A percentile compares a stretch with the other conserved stretches of the same genome.
phyloP scores from a whole-genome alignment of 2,113 vertebrate species.

The Nycticryphes semicollaris region DNA sequence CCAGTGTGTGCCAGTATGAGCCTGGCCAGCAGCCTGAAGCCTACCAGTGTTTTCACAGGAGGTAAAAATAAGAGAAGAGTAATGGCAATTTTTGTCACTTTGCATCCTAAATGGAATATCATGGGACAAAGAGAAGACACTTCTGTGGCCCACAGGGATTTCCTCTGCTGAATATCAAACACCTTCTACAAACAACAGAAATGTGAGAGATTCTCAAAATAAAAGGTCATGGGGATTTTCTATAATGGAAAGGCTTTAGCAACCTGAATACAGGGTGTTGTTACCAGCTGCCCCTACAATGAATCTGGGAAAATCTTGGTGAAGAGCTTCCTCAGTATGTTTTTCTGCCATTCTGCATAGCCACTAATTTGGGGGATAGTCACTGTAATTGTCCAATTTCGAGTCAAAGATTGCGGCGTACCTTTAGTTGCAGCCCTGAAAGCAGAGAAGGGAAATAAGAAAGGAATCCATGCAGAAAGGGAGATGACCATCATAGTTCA shows the following conservation, averaged over 20 bases:
- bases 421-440: neutral
- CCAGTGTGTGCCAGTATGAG: neutral
- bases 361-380: neutral
- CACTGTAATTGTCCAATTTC: neutral
- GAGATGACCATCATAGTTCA: neutral
- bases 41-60: neutral
- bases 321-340: neutral
- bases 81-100: slow-evolving; percentile 38
- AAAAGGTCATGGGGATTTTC: slow-evolving; percentile 66
- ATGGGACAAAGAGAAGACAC: slow-evolving; percentile 38
- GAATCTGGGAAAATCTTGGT: neutral
- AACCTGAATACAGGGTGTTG: neutral
- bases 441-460: neutral
- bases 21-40: neutral
- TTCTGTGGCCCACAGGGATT: neutral
- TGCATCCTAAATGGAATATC: slow-evolving; percentile 39
- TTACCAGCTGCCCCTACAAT: slow-evolving; percentile 34
- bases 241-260: slow-evolving; percentile 56
- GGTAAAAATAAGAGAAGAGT: neutral
- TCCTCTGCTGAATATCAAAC: slow-evolving; percentile 48
- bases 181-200: slow-evolving; percentile 52
- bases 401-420: accelerated
- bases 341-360: neutral
- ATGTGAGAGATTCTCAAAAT: slow-evolving; percentile 51
- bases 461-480: neutral